Evolutionary conservation across 2,797 vertebrate genomes (phyloP).

Genomic region (Alcedo quadribrachys): DNA sequence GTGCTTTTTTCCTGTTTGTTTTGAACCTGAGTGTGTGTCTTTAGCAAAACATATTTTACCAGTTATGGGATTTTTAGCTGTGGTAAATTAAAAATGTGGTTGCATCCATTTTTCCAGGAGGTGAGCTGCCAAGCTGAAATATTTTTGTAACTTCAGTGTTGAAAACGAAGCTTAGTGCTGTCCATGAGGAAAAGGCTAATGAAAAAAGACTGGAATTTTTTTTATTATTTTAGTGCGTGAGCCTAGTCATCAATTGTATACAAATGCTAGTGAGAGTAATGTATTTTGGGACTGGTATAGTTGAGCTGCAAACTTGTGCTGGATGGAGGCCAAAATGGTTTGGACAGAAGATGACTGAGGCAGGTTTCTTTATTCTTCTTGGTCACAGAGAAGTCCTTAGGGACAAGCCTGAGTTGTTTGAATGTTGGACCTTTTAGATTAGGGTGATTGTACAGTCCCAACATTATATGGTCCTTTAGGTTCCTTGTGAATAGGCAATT

Average conservation of each 20-base stretch:
- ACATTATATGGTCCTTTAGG: background rate
- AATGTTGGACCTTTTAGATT: background rate
- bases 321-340: background rate
- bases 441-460: background rate
- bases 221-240: background rate
- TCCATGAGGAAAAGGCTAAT: background rate
- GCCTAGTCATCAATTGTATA: background rate
- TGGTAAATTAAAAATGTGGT: background rate
- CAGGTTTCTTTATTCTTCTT: background rate
- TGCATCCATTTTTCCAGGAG: background rate
- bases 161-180: background rate
- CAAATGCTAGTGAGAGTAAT: background rate
- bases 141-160: background rate
- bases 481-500: background rate
- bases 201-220: background rate
- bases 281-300: background rate
- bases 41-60: background rate
- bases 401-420: background rate
- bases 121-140: background rate
- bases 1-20: background rate
- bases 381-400: background rate
- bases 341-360: background rate
- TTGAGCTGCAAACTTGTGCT: background rate
- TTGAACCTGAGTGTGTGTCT: background rate
- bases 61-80: background rate